Conservation (phyloP, 1,140 invertebrate genomes). For the Zaprionus gabonicus region DNA sequence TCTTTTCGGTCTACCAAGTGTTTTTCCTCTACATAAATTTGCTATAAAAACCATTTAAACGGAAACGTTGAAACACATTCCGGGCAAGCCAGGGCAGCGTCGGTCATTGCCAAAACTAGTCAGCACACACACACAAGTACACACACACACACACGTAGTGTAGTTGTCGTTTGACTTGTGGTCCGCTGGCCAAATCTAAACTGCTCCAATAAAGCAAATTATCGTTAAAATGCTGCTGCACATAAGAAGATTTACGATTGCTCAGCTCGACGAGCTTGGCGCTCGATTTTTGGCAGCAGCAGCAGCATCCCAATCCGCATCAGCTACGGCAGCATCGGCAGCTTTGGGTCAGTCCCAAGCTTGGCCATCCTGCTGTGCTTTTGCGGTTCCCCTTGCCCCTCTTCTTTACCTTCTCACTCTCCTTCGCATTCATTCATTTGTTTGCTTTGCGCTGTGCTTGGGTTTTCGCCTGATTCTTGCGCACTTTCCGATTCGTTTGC, state of each 20-base stretch:
- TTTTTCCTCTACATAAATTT: slow-evolving; percentile 83
- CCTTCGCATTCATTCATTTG: slow-evolving; percentile 6
- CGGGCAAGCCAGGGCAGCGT: not conserved
- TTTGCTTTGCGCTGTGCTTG: slow-evolving; percentile 61
- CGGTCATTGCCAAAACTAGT: slow-evolving; percentile 53
- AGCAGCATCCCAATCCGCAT: slow-evolving; percentile 14
- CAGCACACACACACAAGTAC: slow-evolving; percentile 24
- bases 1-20: slow-evolving; percentile 74
- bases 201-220: slow-evolving; percentile 83
- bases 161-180: slow-evolving; percentile 75
- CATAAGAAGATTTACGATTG: slow-evolving; percentile 83
- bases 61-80: slow-evolving; percentile 74
- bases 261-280: slow-evolving; percentile 68
- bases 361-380: slow-evolving; percentile 59
- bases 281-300: slow-evolving; percentile 56
- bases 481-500: slow-evolving; percentile 43
- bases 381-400: slow-evolving; percentile 56
- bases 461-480: slow-evolving; percentile 66
- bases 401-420: not conserved
- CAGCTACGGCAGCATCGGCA: slow-evolving; percentile 14
- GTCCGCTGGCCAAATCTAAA: slow-evolving; percentile 75
- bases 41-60: slow-evolving; percentile 83
- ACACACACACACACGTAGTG: slow-evolving; percentile 17
- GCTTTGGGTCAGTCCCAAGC: slow-evolving; percentile 24
- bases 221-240: slow-evolving; percentile 83